Evolutionary conservation across 2,888 invertebrate species (phyloP), one percentile per base, ranked within the genome.

Genomic region (Spialia ferax): DNA sequence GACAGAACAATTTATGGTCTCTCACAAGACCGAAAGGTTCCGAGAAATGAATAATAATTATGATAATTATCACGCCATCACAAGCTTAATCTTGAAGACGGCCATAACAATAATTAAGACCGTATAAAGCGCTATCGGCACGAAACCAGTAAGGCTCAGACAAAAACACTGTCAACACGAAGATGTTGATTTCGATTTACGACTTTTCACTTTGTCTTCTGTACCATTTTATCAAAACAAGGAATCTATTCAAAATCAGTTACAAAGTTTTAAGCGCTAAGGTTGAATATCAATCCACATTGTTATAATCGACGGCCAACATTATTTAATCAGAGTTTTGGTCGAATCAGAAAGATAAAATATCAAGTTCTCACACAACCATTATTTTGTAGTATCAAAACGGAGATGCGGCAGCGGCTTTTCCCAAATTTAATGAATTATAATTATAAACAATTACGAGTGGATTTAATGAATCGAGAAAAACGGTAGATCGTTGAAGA

Each of bases 371-470:
- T 87, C 88, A 85, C 82, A 85, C 77, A 75, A 77, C 80, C 82
- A 86, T 87, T 84, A 83, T 67, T 61, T 67, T 48, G 60, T 76
- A 77, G 77, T 81, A 85, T 83, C 83, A 83, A 81, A 85, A 85
- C 78, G 79, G 80, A 87, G 84, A 84, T 82, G 84, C 83, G 78
- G 81, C 79, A 80, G 83, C 82, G 77, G 76, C 78, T 79, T 84
- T 83, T 83, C 79, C 75, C 81, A 87, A 89, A 85, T 87, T 82
- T 84, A 91, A 91, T 89, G 85, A 91, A 91, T 88, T 87, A 88
- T 89, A 91, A 93, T 91, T 92, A 89, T 85, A 89, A 91, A 89
- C 87, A 91, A 92, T 93, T 91, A 91, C 83, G 77, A 79, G 75
- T 79, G 85, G 87, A 85, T 88, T 88, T 88, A 90, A 88, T 91